Evolutionary conservation across 2,888 invertebrate genomes (phyloP), one percentile per base, ranked within the genome.

Genomic region (Eupeodes latifasciatus): DNA sequence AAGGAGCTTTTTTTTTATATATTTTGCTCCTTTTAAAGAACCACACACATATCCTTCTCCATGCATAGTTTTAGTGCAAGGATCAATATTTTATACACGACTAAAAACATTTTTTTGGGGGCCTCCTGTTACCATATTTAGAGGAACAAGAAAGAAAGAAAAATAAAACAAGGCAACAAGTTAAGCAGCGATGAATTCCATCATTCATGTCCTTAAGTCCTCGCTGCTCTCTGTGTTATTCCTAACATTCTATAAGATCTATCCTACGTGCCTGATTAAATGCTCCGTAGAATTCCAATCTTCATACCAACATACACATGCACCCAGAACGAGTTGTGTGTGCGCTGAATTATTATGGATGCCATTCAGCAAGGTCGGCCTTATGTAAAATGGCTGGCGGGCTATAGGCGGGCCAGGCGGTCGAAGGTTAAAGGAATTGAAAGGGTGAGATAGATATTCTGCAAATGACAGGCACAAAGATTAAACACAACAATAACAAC

Each of bases 91-190:
- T 72, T 47, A 34, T 59, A 72, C 71, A 59, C 34, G 34, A 59
- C 59, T n/a, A 47, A 59, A 57, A 72, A 44, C 7, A 47, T 67
- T 34, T 59, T 66, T 47, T 64, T 12, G 5, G 12, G 27, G 12
- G 53, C 55, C 55, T 59, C 19, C 16, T 53, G 19, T 27, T 7
- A 14, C 12, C n/a, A 7, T 27, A 27, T 27, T 47, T 64, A 1
- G 16, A 1, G 34, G 10, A 34, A 7, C 2, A 27, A 16, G 10
- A 67, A 19, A 59, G n/a, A 12, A 61, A 36, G 57, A 76, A 81
- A 34, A 16, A 74, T 27, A 77, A 44, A 71, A 80, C 49, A 64
- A 67, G 57, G 84, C 84, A 87, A 87, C 87, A 87, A 87, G 87
- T 87, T 72, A 36, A 44, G 27, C 44, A 47, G 11, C 67, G 72